Evolutionary conservation across 2,888 invertebrate species (phyloP), one percentile per base, ranked within the genome.

Genomic region (Podabrus alpinus): DNA sequence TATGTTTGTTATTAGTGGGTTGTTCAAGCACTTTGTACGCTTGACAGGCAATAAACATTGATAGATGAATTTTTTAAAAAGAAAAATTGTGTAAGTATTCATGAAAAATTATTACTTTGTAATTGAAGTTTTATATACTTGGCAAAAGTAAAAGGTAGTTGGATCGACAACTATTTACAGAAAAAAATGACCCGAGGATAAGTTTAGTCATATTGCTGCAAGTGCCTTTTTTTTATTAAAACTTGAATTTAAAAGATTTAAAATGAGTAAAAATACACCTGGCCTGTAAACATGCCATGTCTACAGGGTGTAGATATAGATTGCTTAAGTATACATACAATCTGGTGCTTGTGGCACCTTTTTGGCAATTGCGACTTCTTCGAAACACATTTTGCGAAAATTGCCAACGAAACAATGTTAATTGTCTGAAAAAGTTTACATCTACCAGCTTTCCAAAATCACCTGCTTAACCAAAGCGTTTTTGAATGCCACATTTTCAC

Each of bases 1-100:
- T 64, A 64, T 64, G 62, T 64, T 64, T 64, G 62, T 64, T 64
- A 64, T 64, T 64, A 64, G 62, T 64, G 62, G 62, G 62, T 64
- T 64, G 62, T 64, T 19, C 62, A 64, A 17, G 62, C 62, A 64
- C 21, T 64, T 64, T 64, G 62, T 64, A 64, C 17, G 62, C 62
- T 19, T 64, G 62, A 64, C 62, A 64, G 62, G 62, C 62, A 64
- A 64, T 64, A 64, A 64, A 64, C 62, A 64, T 64, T 64, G 62
- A 64, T 64, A 64, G 62, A 64, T 64, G 62, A 64, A 64, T 64
- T 64, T 64, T 64, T 64, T 19, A 64, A 64, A 17, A 64, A 64
- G 62, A 64, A 64, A 64, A 21, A 64, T 64, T 64, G 21, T 64
- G 21, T 64, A 64, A 45, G 45, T 45, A 45, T 45, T 45, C 45